Evolutionary conservation across 2,888 invertebrate species (phyloP).

Genomic region (Leucozona laternaria): DNA sequence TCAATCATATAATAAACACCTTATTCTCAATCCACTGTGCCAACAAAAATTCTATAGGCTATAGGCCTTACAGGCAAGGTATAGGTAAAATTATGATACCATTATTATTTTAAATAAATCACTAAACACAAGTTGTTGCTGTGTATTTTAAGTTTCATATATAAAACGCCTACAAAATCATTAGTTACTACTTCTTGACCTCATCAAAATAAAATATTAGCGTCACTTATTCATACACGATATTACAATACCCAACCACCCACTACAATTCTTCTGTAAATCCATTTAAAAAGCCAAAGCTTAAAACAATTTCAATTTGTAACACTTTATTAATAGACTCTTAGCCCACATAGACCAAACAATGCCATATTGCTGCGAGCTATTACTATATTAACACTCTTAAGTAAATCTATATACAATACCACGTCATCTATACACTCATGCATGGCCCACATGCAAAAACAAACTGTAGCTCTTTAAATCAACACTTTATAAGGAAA

Average conservation of each 20-base stretch:
- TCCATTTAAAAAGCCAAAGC: not conserved
- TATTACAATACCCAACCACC: conserved; percentile 29
- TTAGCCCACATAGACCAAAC: conserved; percentile 61
- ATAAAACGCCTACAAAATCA: not conserved
- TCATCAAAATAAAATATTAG: conserved; percentile 48
- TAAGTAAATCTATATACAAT: not conserved
- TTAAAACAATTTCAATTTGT: conserved; percentile 61
- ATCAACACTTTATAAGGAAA: conserved; percentile 47
- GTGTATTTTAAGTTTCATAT: not conserved
- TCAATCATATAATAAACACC: no score
- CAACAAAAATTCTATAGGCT: no score
- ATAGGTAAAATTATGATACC: no score
- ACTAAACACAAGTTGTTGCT: not conserved
- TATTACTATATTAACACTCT: not conserved
- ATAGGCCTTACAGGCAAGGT: no score
- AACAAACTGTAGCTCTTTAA: not conserved
- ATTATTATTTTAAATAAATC: no score
- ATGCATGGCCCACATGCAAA: conserved; percentile 15
- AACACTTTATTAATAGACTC: conserved; percentile 69
- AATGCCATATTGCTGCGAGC: conserved; percentile 40
- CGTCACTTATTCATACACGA: conserved; percentile 30
- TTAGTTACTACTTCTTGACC: conserved; percentile 36
- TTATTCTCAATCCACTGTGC: no score
- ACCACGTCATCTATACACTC: conserved; percentile 17
- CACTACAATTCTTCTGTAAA: conserved; percentile 29